These are phyloP conservation scores for Hyalella azteca DNA, from an alignment of 2,888 invertebrate genomes.

Conservation along the genomic window DNA sequence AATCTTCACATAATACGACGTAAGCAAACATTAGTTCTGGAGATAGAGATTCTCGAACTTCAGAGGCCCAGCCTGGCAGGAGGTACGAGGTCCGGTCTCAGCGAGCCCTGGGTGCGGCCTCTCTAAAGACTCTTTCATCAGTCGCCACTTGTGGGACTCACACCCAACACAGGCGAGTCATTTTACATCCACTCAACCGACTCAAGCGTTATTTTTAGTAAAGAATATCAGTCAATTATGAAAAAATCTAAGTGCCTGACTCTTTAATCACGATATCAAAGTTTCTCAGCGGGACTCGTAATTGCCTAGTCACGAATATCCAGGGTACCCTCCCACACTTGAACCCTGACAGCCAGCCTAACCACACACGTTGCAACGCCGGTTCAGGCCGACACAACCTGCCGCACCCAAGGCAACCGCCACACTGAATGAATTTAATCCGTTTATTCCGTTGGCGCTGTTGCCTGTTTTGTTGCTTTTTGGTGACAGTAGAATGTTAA, in stretches of 20 bases:
- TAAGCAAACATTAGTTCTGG: too few relatives aligned
- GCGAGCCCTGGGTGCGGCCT: conserved; percentile 18
- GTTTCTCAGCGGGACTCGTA: conserved; percentile 1
- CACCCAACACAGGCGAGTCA: neutral
- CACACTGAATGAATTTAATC: neutral
- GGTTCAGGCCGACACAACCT: neutral
- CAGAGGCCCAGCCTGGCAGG: conserved; percentile 5
- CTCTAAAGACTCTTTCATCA: conserved; percentile 17
- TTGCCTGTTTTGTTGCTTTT: too few relatives aligned
- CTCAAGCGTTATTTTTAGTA: too few relatives aligned
- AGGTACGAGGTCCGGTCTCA: neutral
- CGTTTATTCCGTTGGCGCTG: too few relatives aligned
- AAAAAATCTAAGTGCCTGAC: neutral
- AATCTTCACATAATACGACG: too few relatives aligned
- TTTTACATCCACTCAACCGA: neutral
- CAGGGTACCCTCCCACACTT: conserved; percentile 19
- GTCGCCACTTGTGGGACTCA: conserved; percentile 15
- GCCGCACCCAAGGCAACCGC: neutral
- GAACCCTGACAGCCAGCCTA: neutral
- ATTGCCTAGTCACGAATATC: conserved; percentile 20
- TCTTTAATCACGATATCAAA: neutral
- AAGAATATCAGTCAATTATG: neutral
- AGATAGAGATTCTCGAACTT: too few relatives aligned
- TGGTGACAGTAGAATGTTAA: too few relatives aligned
- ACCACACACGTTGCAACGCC: neutral